phyloP scores from a whole-genome alignment of 2,797 vertebrate species.

The Parotocinclus haroldoi region DNA sequence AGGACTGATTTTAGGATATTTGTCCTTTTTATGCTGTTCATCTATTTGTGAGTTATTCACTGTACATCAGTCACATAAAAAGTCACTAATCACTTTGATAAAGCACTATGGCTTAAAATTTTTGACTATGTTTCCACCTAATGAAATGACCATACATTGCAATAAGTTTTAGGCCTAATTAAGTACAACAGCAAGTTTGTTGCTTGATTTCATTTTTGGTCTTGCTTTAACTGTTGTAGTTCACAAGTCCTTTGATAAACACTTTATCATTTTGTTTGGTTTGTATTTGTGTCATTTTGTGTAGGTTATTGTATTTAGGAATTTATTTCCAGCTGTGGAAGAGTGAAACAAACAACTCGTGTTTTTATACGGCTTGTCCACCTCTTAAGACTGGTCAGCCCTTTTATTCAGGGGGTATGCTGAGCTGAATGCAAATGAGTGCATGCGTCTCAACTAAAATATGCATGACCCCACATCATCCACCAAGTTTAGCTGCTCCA shows the following conservation, averaged over 20 bases:
- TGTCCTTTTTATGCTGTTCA: conserved; percentile 24
- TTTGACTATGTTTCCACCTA: conserved; percentile 30
- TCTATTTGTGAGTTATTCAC: conserved; percentile 14
- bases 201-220: conserved; percentile 47
- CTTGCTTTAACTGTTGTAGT: too few species aligned
- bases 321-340: conserved; percentile 23
- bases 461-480: conserved; percentile 26
- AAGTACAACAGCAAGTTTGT: conserved; percentile 43
- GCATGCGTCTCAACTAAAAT: conserved; percentile 35
- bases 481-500: not conserved
- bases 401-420: conserved; percentile 41
- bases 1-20: conserved; percentile 23
- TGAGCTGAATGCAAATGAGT: conserved; percentile 47
- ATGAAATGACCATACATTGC: conserved; percentile 47
- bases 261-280: too few species aligned
- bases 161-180: conserved; percentile 44
- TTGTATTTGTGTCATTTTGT: conserved; percentile 3
- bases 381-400: conserved; percentile 46
- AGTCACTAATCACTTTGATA: conserved; percentile 2
- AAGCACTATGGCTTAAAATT: not conserved
- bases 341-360: conserved; percentile 13
- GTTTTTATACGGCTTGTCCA: conserved; percentile 34
- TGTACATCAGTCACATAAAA: too few species aligned
- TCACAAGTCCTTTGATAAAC: too few species aligned
- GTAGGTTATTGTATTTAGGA: too few species aligned